Evolutionary conservation across 2,113 vertebrate genomes (phyloP).

Genomic region (Xiphias gladius): DNA sequence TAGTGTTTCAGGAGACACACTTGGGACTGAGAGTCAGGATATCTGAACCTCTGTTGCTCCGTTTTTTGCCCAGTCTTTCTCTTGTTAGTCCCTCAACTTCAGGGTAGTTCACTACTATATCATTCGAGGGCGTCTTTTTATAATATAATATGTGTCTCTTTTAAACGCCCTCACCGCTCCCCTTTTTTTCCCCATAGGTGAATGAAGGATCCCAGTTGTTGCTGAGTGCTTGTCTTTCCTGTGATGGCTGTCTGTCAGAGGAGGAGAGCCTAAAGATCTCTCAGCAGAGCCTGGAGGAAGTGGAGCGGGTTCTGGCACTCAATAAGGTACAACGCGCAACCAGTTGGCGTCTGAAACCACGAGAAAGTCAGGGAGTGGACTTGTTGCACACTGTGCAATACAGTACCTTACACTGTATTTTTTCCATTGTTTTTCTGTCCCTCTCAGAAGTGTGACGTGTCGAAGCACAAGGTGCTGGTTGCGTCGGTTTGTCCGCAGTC

Average conservation of each 20-base stretch:
- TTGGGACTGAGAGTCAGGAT: too few species aligned
- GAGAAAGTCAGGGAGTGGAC: not conserved
- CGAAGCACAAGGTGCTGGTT: constrained; percentile 83
- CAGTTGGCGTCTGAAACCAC: not conserved
- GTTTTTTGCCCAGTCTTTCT: not conserved
- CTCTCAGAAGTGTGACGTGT: constrained; percentile 82
- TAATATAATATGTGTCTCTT: not conserved
- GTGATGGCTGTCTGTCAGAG: constrained; percentile 91
- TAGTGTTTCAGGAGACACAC: too few species aligned
- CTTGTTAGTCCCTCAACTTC: too few species aligned
- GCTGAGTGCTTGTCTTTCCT: constrained; percentile 94
- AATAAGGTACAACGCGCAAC: constrained; percentile 88
- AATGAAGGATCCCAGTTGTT: constrained; percentile 87
- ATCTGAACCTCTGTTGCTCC: too few species aligned
- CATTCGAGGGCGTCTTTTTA: too few species aligned
- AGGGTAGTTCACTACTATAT: not conserved
- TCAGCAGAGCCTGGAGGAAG: constrained; percentile 90
- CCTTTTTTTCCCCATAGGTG: constrained; percentile 73
- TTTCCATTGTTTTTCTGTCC: not conserved
- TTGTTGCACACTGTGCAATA: not conserved
- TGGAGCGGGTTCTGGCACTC: constrained; percentile 89
- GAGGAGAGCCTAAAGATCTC: constrained; percentile 91
- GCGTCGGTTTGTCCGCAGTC: constrained; percentile 84
- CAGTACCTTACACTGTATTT: not conserved
- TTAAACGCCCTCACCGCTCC: not conserved